Evolutionary conservation across 1,140 invertebrate genomes (phyloP).

Genomic region (Tetramorium simillimum): DNA sequence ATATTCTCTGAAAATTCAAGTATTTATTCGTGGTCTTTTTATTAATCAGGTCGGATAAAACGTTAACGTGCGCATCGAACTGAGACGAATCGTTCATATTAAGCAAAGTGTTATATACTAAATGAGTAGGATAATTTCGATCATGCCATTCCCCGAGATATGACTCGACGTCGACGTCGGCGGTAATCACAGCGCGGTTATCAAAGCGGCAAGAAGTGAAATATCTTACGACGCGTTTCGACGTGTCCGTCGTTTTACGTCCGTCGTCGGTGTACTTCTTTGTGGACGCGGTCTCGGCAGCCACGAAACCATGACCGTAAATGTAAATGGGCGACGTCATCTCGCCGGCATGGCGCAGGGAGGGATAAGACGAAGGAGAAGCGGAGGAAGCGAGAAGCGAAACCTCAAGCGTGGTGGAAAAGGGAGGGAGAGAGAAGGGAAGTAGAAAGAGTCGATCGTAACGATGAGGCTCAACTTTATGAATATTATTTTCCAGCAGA

Average conservation of each 20-base stretch:
- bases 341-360: background rate
- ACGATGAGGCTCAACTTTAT: slow-evolving; percentile 80
- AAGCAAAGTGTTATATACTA: slow-evolving; percentile 27
- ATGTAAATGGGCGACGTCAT: slow-evolving; percentile 60
- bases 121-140: slow-evolving; percentile 40
- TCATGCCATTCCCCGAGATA: slow-evolving; percentile 29
- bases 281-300: slow-evolving; percentile 32
- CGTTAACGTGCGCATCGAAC: slow-evolving; percentile 26
- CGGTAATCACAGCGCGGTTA: slow-evolving; percentile 42
- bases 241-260: slow-evolving; percentile 1
- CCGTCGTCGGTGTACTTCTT: slow-evolving; percentile 22
- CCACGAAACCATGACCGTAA: slow-evolving; percentile 54
- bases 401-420: slow-evolving; percentile 5
- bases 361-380: slow-evolving; percentile 12
- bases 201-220: slow-evolving; percentile 44
- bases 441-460: slow-evolving; percentile 64
- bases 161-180: slow-evolving; percentile 30
- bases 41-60: background rate
- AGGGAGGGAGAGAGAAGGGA: slow-evolving; percentile 24
- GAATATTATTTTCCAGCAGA: slow-evolving; percentile 86
- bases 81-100: slow-evolving; percentile 25
- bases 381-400: slow-evolving; percentile 22
- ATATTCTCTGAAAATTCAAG: background rate
- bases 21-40: background rate
- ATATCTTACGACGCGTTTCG: slow-evolving; percentile 16